Evolutionary conservation across 2,888 invertebrate genomes (phyloP), one percentile per base, ranked within the genome.

Genomic region (Campaea margaritaria): DNA sequence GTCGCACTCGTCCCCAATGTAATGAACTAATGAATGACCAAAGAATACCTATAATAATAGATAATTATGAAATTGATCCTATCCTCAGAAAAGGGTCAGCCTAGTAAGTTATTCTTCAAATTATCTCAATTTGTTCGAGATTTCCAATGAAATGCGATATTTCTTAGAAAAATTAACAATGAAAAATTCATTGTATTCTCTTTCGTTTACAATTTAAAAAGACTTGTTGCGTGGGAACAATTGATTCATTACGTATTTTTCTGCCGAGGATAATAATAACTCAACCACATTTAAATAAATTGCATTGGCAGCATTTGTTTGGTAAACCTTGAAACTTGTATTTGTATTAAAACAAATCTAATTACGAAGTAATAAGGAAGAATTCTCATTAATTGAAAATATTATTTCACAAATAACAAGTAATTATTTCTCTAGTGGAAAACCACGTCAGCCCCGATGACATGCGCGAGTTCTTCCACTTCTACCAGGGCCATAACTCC

Each of bases 371-470:
- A 21, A 5, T 21, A 21, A 21, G 21, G 2, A 21, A 2, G 21
- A 21, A 21, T 21, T 21, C 21, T 21, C 21, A 21, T 2, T 21
- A 3, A 3, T 21, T 21, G 21, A 2, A 21, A 21, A n/a, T 36
- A n/a, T n/a, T n/a, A 34, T 34, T 11, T 11, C 34, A 34, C 11
- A 3, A 34, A 5, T 36, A 36, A 36, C n/a, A 11, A 12, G 12
- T n/a, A 36, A 12, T 36, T 58, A 58, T 47, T 16, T 60, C 70
- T 65, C 13, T 79, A 91, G 91, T 91, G 78, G 91, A 91, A 68
- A 88, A 91, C 69, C 87, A 89, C 67, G 89, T 91, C 49, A 86
- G 83, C 47, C 87, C 89, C 0, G 91, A 90, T 43, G 91, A 91
- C 53, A 68, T 91, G n/a, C 69, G 66, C 0, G 85, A 89, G 58